Evolutionary conservation across 1,140 invertebrate genomes (phyloP).

Genomic region (Drosophila nigromelanica): DNA sequence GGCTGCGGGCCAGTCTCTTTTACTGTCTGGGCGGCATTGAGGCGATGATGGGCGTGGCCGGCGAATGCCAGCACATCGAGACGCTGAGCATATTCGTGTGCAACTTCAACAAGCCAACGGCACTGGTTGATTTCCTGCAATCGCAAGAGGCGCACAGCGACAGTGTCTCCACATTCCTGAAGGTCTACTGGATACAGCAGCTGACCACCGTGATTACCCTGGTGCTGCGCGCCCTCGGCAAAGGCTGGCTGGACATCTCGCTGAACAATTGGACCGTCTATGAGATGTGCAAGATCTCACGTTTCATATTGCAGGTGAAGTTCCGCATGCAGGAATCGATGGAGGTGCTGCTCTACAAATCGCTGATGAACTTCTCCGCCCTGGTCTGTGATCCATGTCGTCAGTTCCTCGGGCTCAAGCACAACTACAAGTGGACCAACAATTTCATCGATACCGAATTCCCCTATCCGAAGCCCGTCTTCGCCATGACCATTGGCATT

Average conservation of each 20-base stretch:
- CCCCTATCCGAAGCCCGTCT: conserved; percentile 64
- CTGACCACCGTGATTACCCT: conserved; percentile 58
- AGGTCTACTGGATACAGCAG: conserved; percentile 70
- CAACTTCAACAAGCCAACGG: conserved; percentile 63
- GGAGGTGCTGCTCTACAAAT: conserved; percentile 65
- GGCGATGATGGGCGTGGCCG: conserved; percentile 67
- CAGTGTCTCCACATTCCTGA: conserved; percentile 61
- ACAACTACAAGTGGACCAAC: conserved; percentile 64
- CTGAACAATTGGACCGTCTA: conserved; percentile 66
- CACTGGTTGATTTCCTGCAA: conserved; percentile 62
- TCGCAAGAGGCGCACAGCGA: conserved; percentile 69
- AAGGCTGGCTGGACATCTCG: conserved; percentile 76
- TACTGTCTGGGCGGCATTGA: conserved; percentile 67
- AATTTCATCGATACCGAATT: conserved; percentile 72
- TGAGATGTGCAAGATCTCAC: conserved; percentile 73
- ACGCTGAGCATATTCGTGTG: conserved; percentile 59
- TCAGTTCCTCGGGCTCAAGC: conserved; percentile 51
- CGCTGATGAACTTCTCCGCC: conserved; percentile 60
- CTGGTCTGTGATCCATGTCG: conserved; percentile 71
- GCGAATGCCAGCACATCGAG: conserved; percentile 69
- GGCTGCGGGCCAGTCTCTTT: conserved; percentile 53
- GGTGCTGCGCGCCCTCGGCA: conserved; percentile 63
- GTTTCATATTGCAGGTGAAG: conserved; percentile 71
- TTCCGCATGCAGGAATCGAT: conserved; percentile 82
- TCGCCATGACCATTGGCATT: conserved; percentile 64